Evolutionary conservation across 2,113 vertebrate genomes (phyloP).

Genomic region (Fulmarus glacialis): DNA sequence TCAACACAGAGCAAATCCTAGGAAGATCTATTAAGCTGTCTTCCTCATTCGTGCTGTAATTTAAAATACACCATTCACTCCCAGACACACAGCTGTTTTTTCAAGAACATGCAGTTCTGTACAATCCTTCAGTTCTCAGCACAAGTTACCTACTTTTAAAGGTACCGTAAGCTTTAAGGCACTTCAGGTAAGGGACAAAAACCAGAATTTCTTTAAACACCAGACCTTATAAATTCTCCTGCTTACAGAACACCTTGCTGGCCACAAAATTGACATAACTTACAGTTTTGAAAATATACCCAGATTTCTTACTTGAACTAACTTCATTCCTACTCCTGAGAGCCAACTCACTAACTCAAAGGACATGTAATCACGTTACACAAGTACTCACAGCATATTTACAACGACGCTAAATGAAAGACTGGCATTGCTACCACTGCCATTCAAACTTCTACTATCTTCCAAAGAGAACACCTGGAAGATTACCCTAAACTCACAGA

Average conservation of each 20-base stretch:
- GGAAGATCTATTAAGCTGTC: not conserved
- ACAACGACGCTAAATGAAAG: not conserved
- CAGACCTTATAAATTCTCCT: not conserved
- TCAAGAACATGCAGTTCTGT: not conserved
- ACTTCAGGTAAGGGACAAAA: not conserved
- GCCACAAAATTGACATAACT: not conserved
- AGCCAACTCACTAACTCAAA: not conserved
- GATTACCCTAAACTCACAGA: not conserved
- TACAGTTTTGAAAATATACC: not conserved
- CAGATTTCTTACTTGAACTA: not conserved
- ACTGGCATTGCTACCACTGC: not conserved
- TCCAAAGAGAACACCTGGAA: not conserved
- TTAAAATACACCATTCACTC: not conserved
- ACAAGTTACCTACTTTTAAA: not conserved
- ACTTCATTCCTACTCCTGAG: not conserved
- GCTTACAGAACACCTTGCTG: not conserved
- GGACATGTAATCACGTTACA: fast-evolving
- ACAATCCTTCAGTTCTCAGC: not conserved
- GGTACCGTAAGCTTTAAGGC: not conserved
- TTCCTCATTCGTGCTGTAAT: not conserved
- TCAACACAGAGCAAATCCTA: not conserved
- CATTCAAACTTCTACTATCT: not conserved
- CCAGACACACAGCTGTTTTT: not conserved
- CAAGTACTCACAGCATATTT: not conserved
- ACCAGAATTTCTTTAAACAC: not conserved